Evolutionary conservation across 2,113 vertebrate genomes (phyloP).

Genomic region (Proteles cristata): DNA sequence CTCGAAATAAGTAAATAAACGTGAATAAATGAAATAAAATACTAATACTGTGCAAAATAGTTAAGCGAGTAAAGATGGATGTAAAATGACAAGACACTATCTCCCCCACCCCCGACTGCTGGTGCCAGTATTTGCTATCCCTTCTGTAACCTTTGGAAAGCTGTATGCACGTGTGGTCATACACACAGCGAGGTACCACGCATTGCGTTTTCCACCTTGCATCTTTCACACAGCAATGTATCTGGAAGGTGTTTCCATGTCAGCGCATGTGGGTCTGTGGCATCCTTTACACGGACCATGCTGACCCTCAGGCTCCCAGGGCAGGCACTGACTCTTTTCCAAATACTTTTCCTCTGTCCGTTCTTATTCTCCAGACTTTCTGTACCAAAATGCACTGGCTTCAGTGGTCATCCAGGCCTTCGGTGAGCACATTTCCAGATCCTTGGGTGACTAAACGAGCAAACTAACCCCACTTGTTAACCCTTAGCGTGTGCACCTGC

Average conservation of each 20-base stretch:
- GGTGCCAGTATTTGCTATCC: not conserved
- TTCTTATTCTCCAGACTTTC: slow-evolving; percentile 76
- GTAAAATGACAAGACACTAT: accelerated
- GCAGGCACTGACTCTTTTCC: slow-evolving; percentile 28
- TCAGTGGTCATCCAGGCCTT: slow-evolving; percentile 74
- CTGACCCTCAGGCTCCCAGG: not conserved
- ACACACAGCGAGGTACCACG: accelerated
- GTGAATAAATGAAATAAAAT: no score
- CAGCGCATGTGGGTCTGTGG: not conserved
- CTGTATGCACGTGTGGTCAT: accelerated
- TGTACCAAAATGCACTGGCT: slow-evolving; percentile 79
- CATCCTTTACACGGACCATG: not conserved
- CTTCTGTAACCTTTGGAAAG: not conserved
- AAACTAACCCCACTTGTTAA: slow-evolving; percentile 15
- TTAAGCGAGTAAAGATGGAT: not conserved
- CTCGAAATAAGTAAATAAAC: no score
- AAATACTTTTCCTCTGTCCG: slow-evolving; percentile 56
- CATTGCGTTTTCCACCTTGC: not conserved
- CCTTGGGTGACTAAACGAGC: slow-evolving; percentile 19
- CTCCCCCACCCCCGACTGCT: not conserved
- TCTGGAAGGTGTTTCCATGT: accelerated
- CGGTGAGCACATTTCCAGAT: slow-evolving; percentile 66
- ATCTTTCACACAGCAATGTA: accelerated
- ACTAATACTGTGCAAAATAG: not conserved
- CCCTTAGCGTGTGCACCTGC: slow-evolving; percentile 9